phyloP scores from a whole-genome alignment of 1,140 invertebrate genomes.

The Telenomus remus region DNA sequence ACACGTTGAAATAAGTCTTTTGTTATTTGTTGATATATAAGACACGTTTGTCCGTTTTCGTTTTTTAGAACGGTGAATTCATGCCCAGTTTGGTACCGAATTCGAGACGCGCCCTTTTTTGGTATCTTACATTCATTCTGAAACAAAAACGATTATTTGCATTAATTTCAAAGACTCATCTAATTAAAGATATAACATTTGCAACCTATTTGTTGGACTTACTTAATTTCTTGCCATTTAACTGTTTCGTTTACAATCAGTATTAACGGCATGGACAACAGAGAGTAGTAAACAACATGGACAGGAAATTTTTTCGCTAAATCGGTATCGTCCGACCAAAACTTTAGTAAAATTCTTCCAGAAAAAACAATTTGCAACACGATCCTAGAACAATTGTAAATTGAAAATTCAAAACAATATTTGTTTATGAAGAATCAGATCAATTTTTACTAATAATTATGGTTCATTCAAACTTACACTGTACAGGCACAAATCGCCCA shows the following conservation, averaged over 20 bases:
- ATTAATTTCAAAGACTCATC: too few relatives aligned
- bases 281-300: slow-evolving; percentile 78
- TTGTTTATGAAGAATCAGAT: slow-evolving; percentile 8
- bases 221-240: slow-evolving; percentile 96
- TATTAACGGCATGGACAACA: slow-evolving; percentile 82
- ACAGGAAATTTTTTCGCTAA: slow-evolving; percentile 65
- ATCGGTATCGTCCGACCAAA: slow-evolving; percentile 65
- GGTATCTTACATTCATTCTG: slow-evolving; percentile 91
- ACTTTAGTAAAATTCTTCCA: slow-evolving; percentile 60
- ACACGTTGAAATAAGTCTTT: too few relatives aligned
- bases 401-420: neutral
- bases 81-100: slow-evolving; percentile 99
- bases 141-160: too few relatives aligned
- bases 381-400: slow-evolving; percentile 56
- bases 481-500: slow-evolving; percentile 83
- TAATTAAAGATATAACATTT: too few relatives aligned
- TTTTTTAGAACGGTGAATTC: slow-evolving; percentile 95
- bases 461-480: slow-evolving; percentile 80
- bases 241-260: slow-evolving; percentile 89
- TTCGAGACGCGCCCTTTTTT: slow-evolving; percentile 93
- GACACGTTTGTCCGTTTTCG: too few relatives aligned
- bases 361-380: slow-evolving; percentile 69
- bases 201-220: slow-evolving; percentile 70
- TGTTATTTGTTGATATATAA: too few relatives aligned
- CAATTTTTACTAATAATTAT: too few relatives aligned